Conservation (phyloP, 2,797 vertebrate genomes). For the Coluber constrictor region DNA sequence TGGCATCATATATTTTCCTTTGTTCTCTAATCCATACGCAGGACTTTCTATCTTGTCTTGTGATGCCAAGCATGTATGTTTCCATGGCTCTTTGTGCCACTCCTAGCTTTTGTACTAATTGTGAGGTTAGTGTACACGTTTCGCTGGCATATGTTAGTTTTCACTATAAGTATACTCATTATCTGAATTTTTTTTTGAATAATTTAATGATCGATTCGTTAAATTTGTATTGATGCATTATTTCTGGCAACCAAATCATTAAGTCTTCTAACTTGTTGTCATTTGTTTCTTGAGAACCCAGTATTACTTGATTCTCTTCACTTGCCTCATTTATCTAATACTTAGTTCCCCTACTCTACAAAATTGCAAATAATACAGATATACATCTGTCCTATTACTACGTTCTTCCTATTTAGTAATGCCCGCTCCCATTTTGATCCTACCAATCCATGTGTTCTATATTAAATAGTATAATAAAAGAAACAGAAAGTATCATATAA, state of each 20-base stretch:
- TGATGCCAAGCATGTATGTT: not conserved
- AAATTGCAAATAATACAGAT: not conserved
- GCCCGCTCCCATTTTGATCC: not conserved
- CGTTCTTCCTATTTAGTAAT: not conserved
- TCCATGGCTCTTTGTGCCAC: not conserved
- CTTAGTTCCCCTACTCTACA: not conserved
- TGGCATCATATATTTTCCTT: not conserved
- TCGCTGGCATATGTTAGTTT: not conserved
- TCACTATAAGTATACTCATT: not conserved
- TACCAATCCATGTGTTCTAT: not conserved
- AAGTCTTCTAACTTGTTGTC: not conserved
- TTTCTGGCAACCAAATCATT: not conserved
- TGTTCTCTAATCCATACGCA: not conserved
- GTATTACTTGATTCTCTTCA: not conserved
- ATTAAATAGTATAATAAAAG: not conserved
- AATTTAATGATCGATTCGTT: not conserved
- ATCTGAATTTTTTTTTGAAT: not conserved
- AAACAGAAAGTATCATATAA: not conserved
- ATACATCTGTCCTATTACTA: not conserved
- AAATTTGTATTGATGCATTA: not conserved
- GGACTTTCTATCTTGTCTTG: not conserved
- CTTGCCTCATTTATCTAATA: not conserved
- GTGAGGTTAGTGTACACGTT: not conserved
- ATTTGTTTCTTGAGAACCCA: not conserved
- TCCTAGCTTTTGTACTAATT: not conserved